phyloP scores from a whole-genome alignment of 2,797 vertebrate genomes.

The Tinamus major region DNA sequence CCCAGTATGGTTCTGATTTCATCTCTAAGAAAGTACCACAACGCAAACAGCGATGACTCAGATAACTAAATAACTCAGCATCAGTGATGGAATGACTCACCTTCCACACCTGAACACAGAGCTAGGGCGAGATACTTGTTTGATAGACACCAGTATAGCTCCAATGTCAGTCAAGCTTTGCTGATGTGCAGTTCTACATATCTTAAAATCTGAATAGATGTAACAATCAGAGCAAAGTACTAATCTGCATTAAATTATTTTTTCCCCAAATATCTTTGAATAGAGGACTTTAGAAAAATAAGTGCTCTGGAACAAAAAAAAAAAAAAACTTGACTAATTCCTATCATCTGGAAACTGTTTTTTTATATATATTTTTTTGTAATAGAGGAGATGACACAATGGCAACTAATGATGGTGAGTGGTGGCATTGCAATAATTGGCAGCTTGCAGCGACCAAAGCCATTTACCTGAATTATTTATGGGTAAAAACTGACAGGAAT shows the following conservation, averaged over 20 bases:
- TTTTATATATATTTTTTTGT: neutral
- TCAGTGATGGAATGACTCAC: neutral
- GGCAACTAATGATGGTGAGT: conserved; percentile 56
- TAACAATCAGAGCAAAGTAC: neutral
- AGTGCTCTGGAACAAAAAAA: neutral
- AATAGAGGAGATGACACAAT: conserved; percentile 37
- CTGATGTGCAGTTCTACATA: neutral
- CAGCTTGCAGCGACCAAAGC: conserved; percentile 53
- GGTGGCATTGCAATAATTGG: conserved; percentile 65
- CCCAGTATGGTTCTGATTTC: neutral
- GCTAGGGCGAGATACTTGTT: neutral
- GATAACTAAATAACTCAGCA: neutral
- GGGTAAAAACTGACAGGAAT: conserved; percentile 68
- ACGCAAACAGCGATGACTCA: neutral
- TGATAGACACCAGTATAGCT: neutral
- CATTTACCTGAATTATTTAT: conserved; percentile 80
- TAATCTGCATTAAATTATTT: neutral
- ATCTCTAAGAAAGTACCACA: neutral
- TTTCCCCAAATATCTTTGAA: neutral
- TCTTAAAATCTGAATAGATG: neutral
- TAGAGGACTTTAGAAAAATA: neutral
- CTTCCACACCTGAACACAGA: neutral
- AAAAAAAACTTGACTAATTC: neutral
- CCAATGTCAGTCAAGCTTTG: neutral
- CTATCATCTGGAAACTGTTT: neutral